phyloP scores from a whole-genome alignment of 1,140 invertebrate species.

The Limonius californicus region DNA sequence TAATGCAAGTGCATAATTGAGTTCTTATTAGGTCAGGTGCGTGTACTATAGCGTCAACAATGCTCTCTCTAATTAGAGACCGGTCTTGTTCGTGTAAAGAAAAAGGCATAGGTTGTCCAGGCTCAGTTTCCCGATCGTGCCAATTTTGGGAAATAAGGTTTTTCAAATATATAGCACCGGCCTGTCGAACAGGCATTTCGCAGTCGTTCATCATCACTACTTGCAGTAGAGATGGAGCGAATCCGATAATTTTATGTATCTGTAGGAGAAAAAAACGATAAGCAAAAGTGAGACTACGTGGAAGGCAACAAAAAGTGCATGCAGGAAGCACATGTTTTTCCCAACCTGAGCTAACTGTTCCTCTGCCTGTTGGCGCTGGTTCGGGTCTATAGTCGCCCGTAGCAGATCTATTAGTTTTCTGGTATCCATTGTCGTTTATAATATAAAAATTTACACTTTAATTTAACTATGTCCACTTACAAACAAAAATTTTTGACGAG shows the following conservation, averaged over 20 bases:
- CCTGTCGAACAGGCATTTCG: constrained; percentile 90
- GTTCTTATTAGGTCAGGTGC: constrained; percentile 84
- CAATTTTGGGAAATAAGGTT: constrained; percentile 89
- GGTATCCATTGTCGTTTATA: constrained; percentile 64
- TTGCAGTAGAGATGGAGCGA: constrained; percentile 88
- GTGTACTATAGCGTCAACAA: constrained; percentile 93
- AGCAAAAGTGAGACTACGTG: constrained; percentile 15
- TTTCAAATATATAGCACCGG: constrained; percentile 95
- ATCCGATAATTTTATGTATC: constrained; percentile 95
- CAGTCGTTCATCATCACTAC: constrained; percentile 86
- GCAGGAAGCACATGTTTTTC: constrained; percentile 40
- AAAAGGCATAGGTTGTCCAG: constrained; percentile 73
- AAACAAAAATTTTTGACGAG: background rate
- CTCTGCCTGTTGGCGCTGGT: constrained; percentile 85
- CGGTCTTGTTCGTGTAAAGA: constrained; percentile 95
- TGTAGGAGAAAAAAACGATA: constrained; percentile 48
- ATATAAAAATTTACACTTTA: background rate
- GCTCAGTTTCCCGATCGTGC: constrained; percentile 76
- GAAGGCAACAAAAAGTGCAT: constrained; percentile 19
- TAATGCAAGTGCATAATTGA: constrained; percentile 88
- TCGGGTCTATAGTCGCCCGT: constrained; percentile 84
- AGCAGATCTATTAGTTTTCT: constrained; percentile 84
- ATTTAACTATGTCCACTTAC: background rate
- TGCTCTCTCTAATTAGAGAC: constrained; percentile 84
- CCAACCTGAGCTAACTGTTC: constrained; percentile 82